Base-by-base conservation (phyloP, 2,888 invertebrate species). In the Argyresthia goedartella region DNA sequence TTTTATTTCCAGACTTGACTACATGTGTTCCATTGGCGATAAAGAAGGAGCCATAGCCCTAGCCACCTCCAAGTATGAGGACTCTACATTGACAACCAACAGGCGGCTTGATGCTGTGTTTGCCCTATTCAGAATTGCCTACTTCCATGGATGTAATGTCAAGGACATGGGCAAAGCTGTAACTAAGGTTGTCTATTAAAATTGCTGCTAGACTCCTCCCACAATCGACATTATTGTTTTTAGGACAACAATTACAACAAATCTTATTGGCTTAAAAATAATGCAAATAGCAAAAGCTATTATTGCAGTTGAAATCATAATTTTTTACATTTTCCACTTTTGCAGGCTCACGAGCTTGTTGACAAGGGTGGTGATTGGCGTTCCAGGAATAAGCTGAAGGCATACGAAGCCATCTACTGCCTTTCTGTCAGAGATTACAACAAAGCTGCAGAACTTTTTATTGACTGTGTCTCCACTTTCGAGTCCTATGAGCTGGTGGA, bases 301-400 rank as follows among this genome's bases (percentile, higher is more conserved):
- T n/a, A n/a, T n/a, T 25, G 6, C 25, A 25, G 25, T 25, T 25
- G 25, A 25, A 2, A 4, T 25, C 25, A 25, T 25, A 25, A 25
- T 4, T 25, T 25, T 25, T n/a, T 25, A 2, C 25, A 25, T 25
- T 25, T 25, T 25, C 25, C 25, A 4, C 25, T 14, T 9, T 74
- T 75, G 51, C 66, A 87, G 88, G 89, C 71, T 60, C 86, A 66
- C 78, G 92, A 73, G 66, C 76, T 94, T 41, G 97, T 98, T 57
- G 98, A 98, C 77, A 97, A 98, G 86, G 99, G 99, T 58, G 99
- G 99, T 11, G 99, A 99, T 76, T 99, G 99, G 99, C 98, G 99
- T 68, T 91, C 99, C 50, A 90, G 99, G 61, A 99, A 99, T 76
- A 92, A 99, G 58, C 87, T 99, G 34, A 99, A 99, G 82, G 99